Percentiles rank a stretch among this genome's conserved stretches.
phyloP scores from a whole-genome alignment of 2,888 invertebrate genomes.

The Gerris lacustris region DNA sequence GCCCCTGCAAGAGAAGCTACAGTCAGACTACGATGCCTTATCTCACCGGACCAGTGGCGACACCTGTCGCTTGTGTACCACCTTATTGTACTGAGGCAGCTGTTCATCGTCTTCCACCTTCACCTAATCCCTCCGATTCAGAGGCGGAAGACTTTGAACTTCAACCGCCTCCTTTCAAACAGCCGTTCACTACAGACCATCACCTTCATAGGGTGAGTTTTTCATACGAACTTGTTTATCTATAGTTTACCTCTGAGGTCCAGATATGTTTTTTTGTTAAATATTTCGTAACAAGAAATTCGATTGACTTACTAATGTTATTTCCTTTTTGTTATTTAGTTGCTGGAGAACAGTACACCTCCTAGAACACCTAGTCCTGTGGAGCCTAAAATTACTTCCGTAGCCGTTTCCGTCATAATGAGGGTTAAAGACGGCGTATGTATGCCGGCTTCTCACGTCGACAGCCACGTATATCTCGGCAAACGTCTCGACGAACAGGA shows the following conservation, averaged over 20 bases:
- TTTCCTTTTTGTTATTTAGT: slow-evolving; percentile 18
- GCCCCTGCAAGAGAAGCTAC: slow-evolving; percentile 23
- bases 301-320: too few relatives aligned
- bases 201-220: background rate
- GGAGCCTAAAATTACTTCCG: slow-evolving; percentile 33
- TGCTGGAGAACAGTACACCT: slow-evolving; percentile 43
- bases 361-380: slow-evolving; percentile 42
- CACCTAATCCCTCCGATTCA: slow-evolving; percentile 76
- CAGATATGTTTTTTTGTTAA: too few relatives aligned
- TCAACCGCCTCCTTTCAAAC: slow-evolving; percentile 37
- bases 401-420: slow-evolving; percentile 67
- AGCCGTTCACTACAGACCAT: slow-evolving; percentile 35
- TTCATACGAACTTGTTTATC: slow-evolving; percentile 7
- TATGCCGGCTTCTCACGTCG: slow-evolving; percentile 32
- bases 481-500: too few relatives aligned
- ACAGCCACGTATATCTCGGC: too few relatives aligned
- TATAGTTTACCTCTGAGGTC: background rate
- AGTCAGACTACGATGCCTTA: slow-evolving; percentile 14
- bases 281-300: too few relatives aligned
- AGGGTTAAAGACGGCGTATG: slow-evolving; percentile 69
- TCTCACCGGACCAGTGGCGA: slow-evolving; percentile 16
- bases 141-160: slow-evolving; percentile 52
- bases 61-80: slow-evolving; percentile 12
- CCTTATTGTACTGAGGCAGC: slow-evolving; percentile 14
- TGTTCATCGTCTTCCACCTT: slow-evolving; percentile 42